A percentile compares a stretch with the other conserved stretches of the same genome.
Conservation (phyloP, 2,888 invertebrate genomes). For the Pyrrhosoma nymphula region DNA sequence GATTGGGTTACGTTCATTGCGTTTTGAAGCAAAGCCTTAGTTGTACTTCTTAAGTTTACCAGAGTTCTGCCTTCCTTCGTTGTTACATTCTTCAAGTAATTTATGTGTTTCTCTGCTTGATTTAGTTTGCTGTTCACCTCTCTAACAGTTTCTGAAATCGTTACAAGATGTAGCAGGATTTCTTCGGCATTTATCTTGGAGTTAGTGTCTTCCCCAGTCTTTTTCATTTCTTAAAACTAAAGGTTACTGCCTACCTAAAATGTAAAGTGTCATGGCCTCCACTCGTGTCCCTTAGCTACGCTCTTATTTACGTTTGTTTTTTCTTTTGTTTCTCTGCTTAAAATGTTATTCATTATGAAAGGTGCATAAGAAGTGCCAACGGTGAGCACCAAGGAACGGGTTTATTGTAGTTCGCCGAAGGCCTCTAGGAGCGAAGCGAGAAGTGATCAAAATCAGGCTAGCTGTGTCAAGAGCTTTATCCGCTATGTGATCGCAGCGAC, state of each 20-base stretch:
- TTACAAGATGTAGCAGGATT: constrained; percentile 76
- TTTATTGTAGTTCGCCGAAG: background rate
- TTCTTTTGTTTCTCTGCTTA: too few species aligned
- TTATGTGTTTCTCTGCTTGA: constrained; percentile 77
- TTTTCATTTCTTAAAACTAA: background rate
- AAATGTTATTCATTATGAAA: background rate
- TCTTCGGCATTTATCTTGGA: constrained; percentile 74
- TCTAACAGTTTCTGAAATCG: constrained; percentile 77
- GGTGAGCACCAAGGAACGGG: too few species aligned
- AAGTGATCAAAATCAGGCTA: too few species aligned
- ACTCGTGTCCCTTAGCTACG: background rate
- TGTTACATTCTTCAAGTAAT: constrained; percentile 76
- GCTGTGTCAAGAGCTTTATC: too few species aligned
- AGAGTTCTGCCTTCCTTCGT: constrained; percentile 76
- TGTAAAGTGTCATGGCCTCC: background rate
- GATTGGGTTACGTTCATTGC: constrained; percentile 75
- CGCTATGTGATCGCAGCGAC: too few species aligned
- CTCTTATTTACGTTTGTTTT: background rate
- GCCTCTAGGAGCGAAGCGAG: too few species aligned
- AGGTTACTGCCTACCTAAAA: background rate
- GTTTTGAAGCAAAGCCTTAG: constrained; percentile 75
- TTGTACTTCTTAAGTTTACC: constrained; percentile 75
- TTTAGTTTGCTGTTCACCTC: constrained; percentile 76
- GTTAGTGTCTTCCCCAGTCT: constrained; percentile 68
- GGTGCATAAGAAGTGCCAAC: too few species aligned